phyloP scores from a whole-genome alignment of 2,113 vertebrate genomes.

The Albula goreensis region DNA sequence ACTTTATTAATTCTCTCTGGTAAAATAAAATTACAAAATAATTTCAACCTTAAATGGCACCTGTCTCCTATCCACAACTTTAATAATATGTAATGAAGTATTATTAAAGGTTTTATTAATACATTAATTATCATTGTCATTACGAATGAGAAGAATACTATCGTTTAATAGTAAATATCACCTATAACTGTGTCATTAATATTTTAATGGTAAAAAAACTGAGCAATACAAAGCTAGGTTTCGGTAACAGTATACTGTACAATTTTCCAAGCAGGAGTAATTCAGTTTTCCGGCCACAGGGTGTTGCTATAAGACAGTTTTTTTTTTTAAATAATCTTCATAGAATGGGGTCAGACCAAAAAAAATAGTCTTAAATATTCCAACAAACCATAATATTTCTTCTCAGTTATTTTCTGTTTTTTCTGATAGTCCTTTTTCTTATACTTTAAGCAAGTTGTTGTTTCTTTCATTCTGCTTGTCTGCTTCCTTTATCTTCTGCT shows the following conservation, averaged over 20 bases:
- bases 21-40: conserved; percentile 86
- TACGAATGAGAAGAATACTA: conserved; percentile 76
- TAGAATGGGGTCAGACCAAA: conserved; percentile 46
- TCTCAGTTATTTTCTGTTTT: conserved; percentile 49
- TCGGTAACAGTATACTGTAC: conserved; percentile 73
- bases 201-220: conserved; percentile 73
- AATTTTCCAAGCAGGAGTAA: conserved; percentile 72
- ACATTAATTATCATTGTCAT: conserved; percentile 71
- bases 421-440: conserved; percentile 50
- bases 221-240: conserved; percentile 78
- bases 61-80: conserved; percentile 67
- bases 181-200: conserved; percentile 73
- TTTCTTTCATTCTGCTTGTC: conserved; percentile 58
- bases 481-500: conserved; percentile 55
- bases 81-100: conserved; percentile 33
- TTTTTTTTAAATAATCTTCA: conserved; percentile 60
- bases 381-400: conserved; percentile 53
- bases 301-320: conserved; percentile 73
- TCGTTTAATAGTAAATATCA: conserved; percentile 72
- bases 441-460: conserved; percentile 51
- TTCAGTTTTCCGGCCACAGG: conserved; percentile 75
- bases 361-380: conserved; percentile 58
- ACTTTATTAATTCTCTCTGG: conserved; percentile 82
- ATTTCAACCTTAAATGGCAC: conserved; percentile 77
- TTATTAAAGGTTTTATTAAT: conserved; percentile 67